Evolutionary conservation across 2,888 invertebrate species (phyloP).

Genomic region (Bursaphelenchus okinawaensis): DNA sequence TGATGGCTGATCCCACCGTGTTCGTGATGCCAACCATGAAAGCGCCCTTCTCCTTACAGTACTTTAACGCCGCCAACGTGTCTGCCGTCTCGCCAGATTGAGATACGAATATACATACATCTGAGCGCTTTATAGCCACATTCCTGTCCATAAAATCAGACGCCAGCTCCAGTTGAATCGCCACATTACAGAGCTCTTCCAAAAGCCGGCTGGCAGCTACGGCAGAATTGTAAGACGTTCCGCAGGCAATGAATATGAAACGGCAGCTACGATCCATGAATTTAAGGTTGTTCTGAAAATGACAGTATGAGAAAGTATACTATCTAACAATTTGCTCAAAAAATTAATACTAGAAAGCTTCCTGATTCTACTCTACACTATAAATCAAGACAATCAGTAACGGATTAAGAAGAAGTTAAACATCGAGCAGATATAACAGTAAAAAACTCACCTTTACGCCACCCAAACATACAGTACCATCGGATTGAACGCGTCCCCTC

Average conservation of each 20-base stretch:
- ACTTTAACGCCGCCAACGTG: conserved; percentile 62
- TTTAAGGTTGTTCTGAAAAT: conserved; percentile 75
- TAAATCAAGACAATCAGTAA: not conserved
- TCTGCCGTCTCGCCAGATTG: conserved; percentile 71
- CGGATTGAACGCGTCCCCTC: conserved; percentile 76
- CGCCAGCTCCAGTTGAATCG: conserved; percentile 96
- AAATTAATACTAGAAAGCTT: too few species aligned
- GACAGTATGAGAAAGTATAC: too few species aligned
- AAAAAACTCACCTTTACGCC: conserved; percentile 71
- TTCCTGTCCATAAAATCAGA: conserved; percentile 95
- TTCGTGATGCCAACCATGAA: conserved; percentile 98
- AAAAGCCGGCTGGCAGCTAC: conserved; percentile 83
- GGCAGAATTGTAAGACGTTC: conserved; percentile 97
- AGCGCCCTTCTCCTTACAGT: conserved; percentile 94
- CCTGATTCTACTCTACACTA: not conserved
- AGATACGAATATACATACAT: conserved; percentile 98
- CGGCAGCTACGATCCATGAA: conserved; percentile 94
- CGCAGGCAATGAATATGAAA: conserved; percentile 93
- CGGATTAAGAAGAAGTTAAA: not conserved
- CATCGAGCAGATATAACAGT: too few species aligned
- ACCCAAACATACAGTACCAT: conserved; percentile 75
- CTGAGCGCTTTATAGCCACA: conserved; percentile 97
- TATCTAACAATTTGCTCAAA: too few species aligned
- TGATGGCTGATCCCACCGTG: conserved; percentile 93
- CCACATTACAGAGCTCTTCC: conserved; percentile 94